Base-by-base conservation (phyloP, 1,140 invertebrate species). In the Leptinotarsa texana region DNA sequence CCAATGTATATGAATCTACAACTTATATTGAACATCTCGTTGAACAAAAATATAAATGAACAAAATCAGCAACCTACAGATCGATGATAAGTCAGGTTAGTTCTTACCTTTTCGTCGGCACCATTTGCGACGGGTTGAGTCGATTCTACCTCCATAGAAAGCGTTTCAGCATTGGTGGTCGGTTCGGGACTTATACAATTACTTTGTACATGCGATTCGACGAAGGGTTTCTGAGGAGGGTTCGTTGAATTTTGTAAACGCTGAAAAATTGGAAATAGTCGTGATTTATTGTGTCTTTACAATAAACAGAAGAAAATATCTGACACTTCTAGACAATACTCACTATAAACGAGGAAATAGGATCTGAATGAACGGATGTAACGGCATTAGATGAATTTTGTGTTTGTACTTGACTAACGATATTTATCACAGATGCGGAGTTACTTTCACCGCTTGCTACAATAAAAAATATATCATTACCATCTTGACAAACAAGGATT, bases 121-220 rank as follows among this genome's bases (percentile, higher is more conserved):
- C 84, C 84, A 75, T 85, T 85, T 77, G 83, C 80, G 13, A 80
- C 63, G 3, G 76, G 76, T 73, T 82, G 80, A 57, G 73, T 65
- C 63, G 78, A 69, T 22, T 78, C 75, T 18, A 75, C 75, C 18
- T 80, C 67, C 47, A 78, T 72, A 11, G 84, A 82, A 51, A 83
- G 84, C 33, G 81, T 77, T 71, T 84, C 76, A 73, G 79, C 81
- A 67, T 78, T 82, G 33, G 81, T 83, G 72, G 79, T 81, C 13
- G 80, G 78, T 57, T 80, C 78, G 15, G 81, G 82, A 81, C 82
- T 84, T 57, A 78, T 69, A 51, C 79, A 80, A 72, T 78, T 81
- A 71, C 81, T 80, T 70, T 82, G 80, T 67, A 75, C 48, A 57
- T 78, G 72, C 66, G 75, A 72, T 75, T 80, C 76, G 51, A 69